Evolutionary conservation across 2,797 vertebrate genomes (phyloP).

Genomic region (Syngnathus acus): DNA sequence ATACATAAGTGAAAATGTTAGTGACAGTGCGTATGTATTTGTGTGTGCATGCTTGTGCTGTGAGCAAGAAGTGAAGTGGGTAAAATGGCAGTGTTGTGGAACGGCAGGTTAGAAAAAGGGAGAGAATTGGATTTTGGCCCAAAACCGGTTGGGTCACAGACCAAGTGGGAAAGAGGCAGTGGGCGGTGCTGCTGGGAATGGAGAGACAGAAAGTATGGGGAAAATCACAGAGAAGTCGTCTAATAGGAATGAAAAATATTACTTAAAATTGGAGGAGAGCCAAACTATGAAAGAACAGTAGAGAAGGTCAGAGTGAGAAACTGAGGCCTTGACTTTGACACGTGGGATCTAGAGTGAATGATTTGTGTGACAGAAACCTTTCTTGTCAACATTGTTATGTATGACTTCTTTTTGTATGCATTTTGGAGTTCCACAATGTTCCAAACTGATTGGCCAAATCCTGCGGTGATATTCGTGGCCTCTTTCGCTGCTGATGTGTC

Average conservation of each 20-base stretch:
- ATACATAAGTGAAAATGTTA: slow-evolving; percentile 8
- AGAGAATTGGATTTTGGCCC: slow-evolving; percentile 64
- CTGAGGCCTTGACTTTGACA: not conserved
- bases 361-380: too few relatives aligned
- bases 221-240: slow-evolving; percentile 25
- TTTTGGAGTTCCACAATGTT: not conserved
- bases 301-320: slow-evolving; percentile 12
- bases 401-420: not conserved
- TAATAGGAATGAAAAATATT: slow-evolving; percentile 22
- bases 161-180: slow-evolving; percentile 20
- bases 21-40: slow-evolving; percentile 11
- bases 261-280: slow-evolving; percentile 16
- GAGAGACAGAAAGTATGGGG: slow-evolving; percentile 18
- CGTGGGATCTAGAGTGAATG: too few relatives aligned
- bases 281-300: slow-evolving; percentile 15
- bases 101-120: slow-evolving; percentile 60
- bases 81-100: slow-evolving; percentile 66
- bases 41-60: slow-evolving; percentile 12
- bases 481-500: not conserved
- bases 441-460: not conserved
- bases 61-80: slow-evolving; percentile 52
- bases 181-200: slow-evolving; percentile 12
- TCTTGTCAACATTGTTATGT: too few relatives aligned
- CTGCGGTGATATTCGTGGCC: not conserved
- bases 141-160: slow-evolving; percentile 50